These are phyloP conservation scores for Hydrozoanthus tunicans DNA, from an alignment of 64 coral and sea anemone genomes.

Conservation along the genomic window DNA sequence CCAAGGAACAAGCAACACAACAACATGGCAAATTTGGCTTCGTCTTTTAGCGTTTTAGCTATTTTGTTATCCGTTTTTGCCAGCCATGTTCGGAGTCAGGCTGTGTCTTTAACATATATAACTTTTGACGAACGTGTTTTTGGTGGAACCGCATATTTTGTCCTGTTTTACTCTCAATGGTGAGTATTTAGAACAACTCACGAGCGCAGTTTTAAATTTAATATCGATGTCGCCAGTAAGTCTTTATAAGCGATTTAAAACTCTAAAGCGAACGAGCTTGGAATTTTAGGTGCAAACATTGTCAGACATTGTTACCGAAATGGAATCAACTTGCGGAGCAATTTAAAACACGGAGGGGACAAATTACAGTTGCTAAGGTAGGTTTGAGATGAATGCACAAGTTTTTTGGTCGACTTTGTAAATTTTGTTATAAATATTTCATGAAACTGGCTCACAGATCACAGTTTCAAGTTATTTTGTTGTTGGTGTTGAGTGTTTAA, in stretches of 20 bases:
- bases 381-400: background rate
- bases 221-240: too few relatives aligned
- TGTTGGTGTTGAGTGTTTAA: too few relatives aligned
- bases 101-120: conserved; percentile 11
- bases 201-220: too few relatives aligned
- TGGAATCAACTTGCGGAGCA: conserved; percentile 49
- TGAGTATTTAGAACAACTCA: background rate
- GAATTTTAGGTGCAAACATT: conserved; percentile 36
- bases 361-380: conserved; percentile 32
- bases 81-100: background rate
- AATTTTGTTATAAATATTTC: too few relatives aligned
- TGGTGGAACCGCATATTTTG: conserved; percentile 23
- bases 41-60: background rate
- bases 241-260: background rate
- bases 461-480: too few relatives aligned
- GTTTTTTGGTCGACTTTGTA: too few relatives aligned
- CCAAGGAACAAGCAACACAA: conserved; percentile 30
- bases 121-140: conserved; percentile 37
- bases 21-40: conserved; percentile 1
- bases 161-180: conserved; percentile 42
- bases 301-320: conserved; percentile 41
- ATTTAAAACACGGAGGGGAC: background rate
- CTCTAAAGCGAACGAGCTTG: background rate
- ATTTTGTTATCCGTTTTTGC: background rate
- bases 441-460: too few relatives aligned